Conservation (phyloP, 2,797 vertebrate species). For the Danio kyathit region DNA sequence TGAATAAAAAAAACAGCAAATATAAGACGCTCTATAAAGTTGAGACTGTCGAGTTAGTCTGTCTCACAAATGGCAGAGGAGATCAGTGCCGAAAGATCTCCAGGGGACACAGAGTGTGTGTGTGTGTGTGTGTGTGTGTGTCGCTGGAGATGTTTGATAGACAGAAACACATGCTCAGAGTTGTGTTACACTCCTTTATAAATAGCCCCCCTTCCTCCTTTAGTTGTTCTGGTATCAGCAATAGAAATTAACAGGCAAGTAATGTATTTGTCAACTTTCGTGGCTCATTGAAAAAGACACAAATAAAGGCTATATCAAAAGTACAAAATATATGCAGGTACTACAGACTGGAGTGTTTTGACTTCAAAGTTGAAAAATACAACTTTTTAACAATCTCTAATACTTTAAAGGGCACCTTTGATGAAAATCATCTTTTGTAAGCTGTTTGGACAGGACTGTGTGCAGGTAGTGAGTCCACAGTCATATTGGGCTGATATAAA, state of each 20-base stretch:
- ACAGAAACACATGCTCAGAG: slow-evolving; percentile 85
- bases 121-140: slow-evolving; percentile 70
- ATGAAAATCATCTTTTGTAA: too few species aligned
- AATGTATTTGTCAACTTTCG: background rate
- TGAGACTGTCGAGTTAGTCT: slow-evolving; percentile 57
- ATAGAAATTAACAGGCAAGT: background rate
- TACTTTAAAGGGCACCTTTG: too few species aligned
- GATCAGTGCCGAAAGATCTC: slow-evolving; percentile 70
- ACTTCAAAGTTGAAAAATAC: too few species aligned
- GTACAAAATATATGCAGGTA: background rate
- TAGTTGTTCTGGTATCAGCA: background rate
- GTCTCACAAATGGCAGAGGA: slow-evolving; percentile 67
- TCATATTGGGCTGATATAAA: too few species aligned
- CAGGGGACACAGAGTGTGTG: slow-evolving; percentile 61
- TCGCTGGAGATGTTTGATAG: slow-evolving; percentile 77
- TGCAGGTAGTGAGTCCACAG: too few species aligned
- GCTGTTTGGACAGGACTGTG: too few species aligned
- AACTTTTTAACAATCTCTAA: too few species aligned
- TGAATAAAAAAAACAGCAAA: slow-evolving; percentile 41
- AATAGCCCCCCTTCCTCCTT: slow-evolving; percentile 79
- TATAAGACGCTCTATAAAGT: slow-evolving; percentile 54
- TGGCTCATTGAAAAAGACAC: background rate
- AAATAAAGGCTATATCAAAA: background rate
- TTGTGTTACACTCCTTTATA: slow-evolving; percentile 83
- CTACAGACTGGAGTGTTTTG: background rate